Percentiles rank a stretch among this genome's conserved stretches.
Evolutionary conservation across 2,888 invertebrate species (phyloP).

Genomic region (Rotaria sp.): DNA sequence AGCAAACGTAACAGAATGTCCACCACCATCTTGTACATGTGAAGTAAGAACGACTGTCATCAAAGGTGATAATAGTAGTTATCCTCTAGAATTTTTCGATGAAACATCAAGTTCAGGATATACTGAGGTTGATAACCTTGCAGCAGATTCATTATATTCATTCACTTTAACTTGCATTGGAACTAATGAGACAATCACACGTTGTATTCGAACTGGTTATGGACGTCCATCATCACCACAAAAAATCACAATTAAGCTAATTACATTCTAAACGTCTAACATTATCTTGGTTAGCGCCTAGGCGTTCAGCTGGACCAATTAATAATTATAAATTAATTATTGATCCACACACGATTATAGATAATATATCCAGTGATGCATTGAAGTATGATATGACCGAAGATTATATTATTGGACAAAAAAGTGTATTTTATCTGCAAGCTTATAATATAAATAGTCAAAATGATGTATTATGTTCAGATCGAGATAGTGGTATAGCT

Average conservation of each 20-base stretch:
- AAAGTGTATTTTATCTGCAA: not conserved
- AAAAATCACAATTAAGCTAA: not conserved
- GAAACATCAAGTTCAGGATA: too few species aligned
- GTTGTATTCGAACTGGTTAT: not conserved
- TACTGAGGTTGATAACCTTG: too few species aligned
- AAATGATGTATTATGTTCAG: not conserved
- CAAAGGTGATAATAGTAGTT: too few species aligned
- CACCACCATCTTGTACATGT: too few species aligned
- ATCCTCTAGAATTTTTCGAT: too few species aligned
- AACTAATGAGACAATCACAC: too few species aligned
- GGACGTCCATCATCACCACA: too few species aligned
- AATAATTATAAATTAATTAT: not conserved
- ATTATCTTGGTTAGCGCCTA: not conserved
- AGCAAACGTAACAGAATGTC: too few species aligned
- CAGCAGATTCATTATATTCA: too few species aligned
- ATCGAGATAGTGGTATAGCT: not conserved
- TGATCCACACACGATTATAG: accelerated
- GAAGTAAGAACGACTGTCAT: too few species aligned
- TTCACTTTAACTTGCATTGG: too few species aligned
- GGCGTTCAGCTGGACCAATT: not conserved
- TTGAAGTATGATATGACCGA: not conserved
- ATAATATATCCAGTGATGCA: not conserved
- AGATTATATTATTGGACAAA: not conserved
- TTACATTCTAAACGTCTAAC: too few species aligned
- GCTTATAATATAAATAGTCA: not conserved